Conservation (phyloP, 1,140 invertebrate species). For the Lepeophtheirus salmonis region DNA sequence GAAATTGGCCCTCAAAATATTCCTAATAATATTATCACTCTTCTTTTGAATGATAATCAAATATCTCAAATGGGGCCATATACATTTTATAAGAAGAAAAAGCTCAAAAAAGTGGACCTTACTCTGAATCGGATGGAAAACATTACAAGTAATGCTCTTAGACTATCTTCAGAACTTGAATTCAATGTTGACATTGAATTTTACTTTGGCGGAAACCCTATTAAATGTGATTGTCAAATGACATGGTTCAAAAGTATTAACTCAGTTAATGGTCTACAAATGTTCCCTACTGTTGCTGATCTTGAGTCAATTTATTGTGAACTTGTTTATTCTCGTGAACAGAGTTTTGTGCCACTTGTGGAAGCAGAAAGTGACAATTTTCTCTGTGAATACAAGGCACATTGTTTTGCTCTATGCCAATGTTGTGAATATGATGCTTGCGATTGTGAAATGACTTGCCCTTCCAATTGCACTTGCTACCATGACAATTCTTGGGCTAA, state of each 20-base stretch:
- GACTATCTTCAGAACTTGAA: constrained; percentile 24
- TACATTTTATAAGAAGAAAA: constrained; percentile 62
- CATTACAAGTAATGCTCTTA: constrained; percentile 54
- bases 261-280: constrained; percentile 42
- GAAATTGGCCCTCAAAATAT: constrained; percentile 49
- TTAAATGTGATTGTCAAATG: constrained; percentile 77
- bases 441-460: constrained; percentile 44
- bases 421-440: constrained; percentile 88
- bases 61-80: constrained; percentile 55
- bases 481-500: constrained; percentile 75
- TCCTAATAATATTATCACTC: constrained; percentile 65
- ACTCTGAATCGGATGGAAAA: constrained; percentile 64
- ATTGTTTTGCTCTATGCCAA: constrained; percentile 76
- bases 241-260: constrained; percentile 73
- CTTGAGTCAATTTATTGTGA: constrained; percentile 75
- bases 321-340: constrained; percentile 59
- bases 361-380: constrained; percentile 69
- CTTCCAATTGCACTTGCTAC: constrained; percentile 27
- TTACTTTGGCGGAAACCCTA: constrained; percentile 68
- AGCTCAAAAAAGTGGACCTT: constrained; percentile 64
- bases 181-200: constrained; percentile 52
- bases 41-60: constrained; percentile 75
- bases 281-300: constrained; percentile 72
- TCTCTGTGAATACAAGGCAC: constrained; percentile 72
- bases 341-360: constrained; percentile 55